Conservation (phyloP, 2,113 vertebrate species). For the Callopanchax toddi region DNA sequence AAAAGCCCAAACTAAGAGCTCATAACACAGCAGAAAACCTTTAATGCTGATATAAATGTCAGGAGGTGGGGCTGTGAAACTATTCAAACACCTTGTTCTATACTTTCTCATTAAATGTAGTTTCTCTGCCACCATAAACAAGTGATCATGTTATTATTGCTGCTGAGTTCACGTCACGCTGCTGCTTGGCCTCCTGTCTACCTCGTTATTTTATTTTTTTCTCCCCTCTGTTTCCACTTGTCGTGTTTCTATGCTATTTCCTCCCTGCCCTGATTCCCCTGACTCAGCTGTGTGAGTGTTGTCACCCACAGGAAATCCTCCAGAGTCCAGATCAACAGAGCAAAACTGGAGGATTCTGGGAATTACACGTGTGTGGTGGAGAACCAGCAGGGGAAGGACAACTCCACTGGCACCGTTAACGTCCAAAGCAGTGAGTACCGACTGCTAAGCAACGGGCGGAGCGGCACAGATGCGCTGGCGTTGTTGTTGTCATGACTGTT, state of each 20-base stretch:
- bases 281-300: slow-evolving; percentile 74
- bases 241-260: slow-evolving; percentile 64
- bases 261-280: slow-evolving; percentile 66
- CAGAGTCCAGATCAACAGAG: slow-evolving; percentile 92
- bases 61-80: slow-evolving; percentile 11
- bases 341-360: slow-evolving; percentile 92
- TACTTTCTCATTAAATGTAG: slow-evolving; percentile 4
- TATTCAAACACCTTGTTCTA: background rate
- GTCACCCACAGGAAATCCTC: slow-evolving; percentile 91
- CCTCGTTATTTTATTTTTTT: slow-evolving; percentile 2
- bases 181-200: slow-evolving; percentile 42
- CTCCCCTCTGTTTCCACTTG: slow-evolving; percentile 62
- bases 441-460: slow-evolving; percentile 43
- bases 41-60: background rate
- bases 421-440: slow-evolving; percentile 94
- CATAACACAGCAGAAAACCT: background rate
- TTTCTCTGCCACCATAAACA: background rate
- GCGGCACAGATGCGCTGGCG: slow-evolving; percentile 44
- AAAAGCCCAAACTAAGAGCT: slow-evolving; percentile 6
- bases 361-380: slow-evolving; percentile 97
- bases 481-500: slow-evolving; percentile 53
- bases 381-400: slow-evolving; percentile 90
- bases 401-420: slow-evolving; percentile 88
- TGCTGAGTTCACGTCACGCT: slow-evolving; percentile 46
- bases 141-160: slow-evolving; percentile 1